These are phyloP conservation scores for Epizoanthus fatuus DNA, from an alignment of 92 coral and sea anemone genomes.

Conservation along the genomic window DNA sequence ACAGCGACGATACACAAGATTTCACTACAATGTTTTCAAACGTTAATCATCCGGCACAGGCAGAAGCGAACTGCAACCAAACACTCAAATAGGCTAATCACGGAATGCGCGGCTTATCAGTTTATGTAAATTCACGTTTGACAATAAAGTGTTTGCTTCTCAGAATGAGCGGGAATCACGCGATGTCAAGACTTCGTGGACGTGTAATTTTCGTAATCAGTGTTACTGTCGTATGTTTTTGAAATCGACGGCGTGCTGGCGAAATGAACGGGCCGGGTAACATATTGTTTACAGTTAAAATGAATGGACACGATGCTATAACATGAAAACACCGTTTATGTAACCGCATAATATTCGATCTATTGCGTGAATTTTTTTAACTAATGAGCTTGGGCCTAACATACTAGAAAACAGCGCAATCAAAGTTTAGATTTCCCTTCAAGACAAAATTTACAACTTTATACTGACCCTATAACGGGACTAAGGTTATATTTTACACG, in stretches of 20 bases:
- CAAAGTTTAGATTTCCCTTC: too few species aligned
- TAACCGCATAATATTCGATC: slow-evolving; percentile 13
- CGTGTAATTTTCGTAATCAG: not conserved
- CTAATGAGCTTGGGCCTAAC: not conserved
- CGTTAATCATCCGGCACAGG: slow-evolving; percentile 12
- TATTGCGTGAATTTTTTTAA: slow-evolving; percentile 16
- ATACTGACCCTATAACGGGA: too few species aligned
- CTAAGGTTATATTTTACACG: too few species aligned
- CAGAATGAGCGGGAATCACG: slow-evolving; percentile 39
- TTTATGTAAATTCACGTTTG: slow-evolving; percentile 50
- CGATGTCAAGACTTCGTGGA: slow-evolving; percentile 1
- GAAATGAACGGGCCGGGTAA: slow-evolving; percentile 8
- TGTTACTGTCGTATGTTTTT: not conserved
- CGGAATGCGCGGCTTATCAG: slow-evolving; percentile 30
- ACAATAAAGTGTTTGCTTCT: slow-evolving; percentile 41
- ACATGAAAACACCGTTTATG: slow-evolving; percentile 34
- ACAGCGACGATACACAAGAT: not conserved
- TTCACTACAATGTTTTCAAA: not conserved
- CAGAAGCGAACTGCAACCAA: slow-evolving; percentile 25
- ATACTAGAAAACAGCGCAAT: not conserved
- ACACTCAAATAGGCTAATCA: slow-evolving; percentile 23
- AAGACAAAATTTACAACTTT: too few species aligned
- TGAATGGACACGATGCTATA: slow-evolving; percentile 28
- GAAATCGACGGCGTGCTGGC: slow-evolving; percentile 30
- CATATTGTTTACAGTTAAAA: slow-evolving; percentile 32